Evolutionary conservation across 2,797 vertebrate species (phyloP).

Genomic region (Dermochelys coriacea): DNA sequence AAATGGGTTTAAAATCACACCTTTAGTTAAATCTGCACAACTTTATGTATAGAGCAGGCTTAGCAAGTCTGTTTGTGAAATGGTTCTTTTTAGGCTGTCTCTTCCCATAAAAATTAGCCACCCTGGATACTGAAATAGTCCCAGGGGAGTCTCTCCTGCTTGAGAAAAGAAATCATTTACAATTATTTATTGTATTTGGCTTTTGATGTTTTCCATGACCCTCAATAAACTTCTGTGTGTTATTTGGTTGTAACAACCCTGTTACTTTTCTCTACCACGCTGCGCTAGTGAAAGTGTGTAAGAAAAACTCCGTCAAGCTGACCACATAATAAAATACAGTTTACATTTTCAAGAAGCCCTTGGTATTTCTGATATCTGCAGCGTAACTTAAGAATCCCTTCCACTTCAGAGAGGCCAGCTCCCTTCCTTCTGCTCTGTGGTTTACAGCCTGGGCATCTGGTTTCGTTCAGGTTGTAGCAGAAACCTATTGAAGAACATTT

Average conservation of each 20-base stretch:
- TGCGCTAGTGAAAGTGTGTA: neutral
- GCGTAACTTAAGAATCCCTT: neutral
- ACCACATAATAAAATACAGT: neutral
- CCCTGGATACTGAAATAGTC: neutral
- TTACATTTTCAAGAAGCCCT: neutral
- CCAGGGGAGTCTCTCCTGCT: neutral
- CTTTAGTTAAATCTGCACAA: neutral
- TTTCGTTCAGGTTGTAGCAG: neutral
- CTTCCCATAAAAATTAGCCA: neutral
- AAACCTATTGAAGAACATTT: neutral
- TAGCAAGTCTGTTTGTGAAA: neutral
- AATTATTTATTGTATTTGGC: neutral
- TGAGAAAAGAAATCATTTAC: fast-evolving
- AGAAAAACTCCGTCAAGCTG: neutral
- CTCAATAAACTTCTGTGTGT: fast-evolving
- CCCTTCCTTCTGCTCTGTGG: neutral
- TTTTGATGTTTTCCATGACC: neutral
- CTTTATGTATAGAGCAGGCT: too few species aligned
- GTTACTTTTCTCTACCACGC: fast-evolving
- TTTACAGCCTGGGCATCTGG: fast-evolving
- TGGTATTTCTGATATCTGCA: fast-evolving
- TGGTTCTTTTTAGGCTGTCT: neutral
- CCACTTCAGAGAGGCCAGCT: neutral
- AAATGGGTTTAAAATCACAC: fast-evolving
- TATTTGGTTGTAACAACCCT: neutral